Base-by-base conservation (phyloP, 37 sponge, comb jelly and placozoan species). In the Crambe crambe region DNA sequence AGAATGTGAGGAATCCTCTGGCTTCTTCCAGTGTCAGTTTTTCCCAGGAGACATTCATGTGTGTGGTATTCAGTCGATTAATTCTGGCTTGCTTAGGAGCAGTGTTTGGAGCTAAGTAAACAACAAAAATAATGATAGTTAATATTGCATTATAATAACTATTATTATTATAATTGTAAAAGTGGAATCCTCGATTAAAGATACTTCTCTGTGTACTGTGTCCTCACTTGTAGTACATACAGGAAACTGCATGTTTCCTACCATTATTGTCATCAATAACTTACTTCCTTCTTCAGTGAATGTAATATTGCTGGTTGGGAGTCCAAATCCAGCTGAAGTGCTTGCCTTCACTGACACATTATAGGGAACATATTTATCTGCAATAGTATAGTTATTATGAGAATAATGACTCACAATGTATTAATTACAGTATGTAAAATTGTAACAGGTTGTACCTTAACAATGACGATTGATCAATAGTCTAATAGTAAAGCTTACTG, bases 231-330 rank as follows among this genome's bases (percentile, higher is more conserved):
- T 47, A 12, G 6, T 47, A 47, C 6, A 10, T 32, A 47, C 51
- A 15, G 12, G 51, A 15, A 18, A 18, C 69, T 27, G 15, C 30
- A 20, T 34, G 6, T 15, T 47, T 8, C 63, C 31, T 23, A 62
- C 26, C 6, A 8, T 23, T 27, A 20, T 30, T 18, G 6, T 8
- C 15, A 27, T 20, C 6, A 61, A 27, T 36, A 18, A 56, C 74
- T 73, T 10, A 73, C 74, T 54, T 73, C 74, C 74, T 73, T 73
- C 74, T 56, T 51, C 30, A 29, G 56, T 56, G 74, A 73, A 73
- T 23, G 57, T 51, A 27, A n/a, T 3, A 9, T 5, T 54, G 34
- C 74, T 73, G 32, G 17, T 47, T 9, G 27, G 31, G 20, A n/a
- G 56, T 27, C 74, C 74, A 73, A 4, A 41, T 43, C 73, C 73